Conservation (phyloP, 2,797 vertebrate species). For the Iguana delicatissima region DNA sequence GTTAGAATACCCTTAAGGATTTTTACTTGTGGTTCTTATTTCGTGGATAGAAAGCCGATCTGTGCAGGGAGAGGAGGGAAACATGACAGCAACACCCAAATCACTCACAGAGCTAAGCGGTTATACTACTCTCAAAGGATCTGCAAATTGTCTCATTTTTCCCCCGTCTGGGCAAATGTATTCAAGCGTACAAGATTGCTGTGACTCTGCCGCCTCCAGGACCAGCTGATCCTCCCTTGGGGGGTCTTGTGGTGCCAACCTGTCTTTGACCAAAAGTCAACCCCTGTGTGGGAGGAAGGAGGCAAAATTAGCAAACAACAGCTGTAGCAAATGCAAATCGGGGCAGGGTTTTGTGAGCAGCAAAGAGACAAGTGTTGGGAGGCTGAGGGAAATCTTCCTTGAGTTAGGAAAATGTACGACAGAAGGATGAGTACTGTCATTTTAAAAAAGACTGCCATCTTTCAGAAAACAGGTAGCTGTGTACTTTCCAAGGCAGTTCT, state of each 20-base stretch:
- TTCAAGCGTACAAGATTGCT: slow-evolving; percentile 20
- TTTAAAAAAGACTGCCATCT: background rate
- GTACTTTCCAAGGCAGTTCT: background rate
- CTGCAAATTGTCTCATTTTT: slow-evolving; percentile 62
- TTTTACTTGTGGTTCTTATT: background rate
- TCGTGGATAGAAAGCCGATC: background rate
- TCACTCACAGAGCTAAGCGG: slow-evolving; percentile 51
- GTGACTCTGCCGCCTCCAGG: slow-evolving; percentile 42
- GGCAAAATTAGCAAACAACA: slow-evolving; percentile 14
- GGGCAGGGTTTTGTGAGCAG: background rate
- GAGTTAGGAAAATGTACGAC: background rate
- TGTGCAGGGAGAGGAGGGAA: slow-evolving; percentile 23
- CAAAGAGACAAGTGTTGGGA: background rate
- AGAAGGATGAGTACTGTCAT: background rate
- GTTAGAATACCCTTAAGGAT: background rate
- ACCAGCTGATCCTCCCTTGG: slow-evolving; percentile 40
- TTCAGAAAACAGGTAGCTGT: background rate
- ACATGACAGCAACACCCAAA: slow-evolving; percentile 16
- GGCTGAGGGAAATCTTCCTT: background rate
- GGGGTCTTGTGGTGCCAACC: slow-evolving; percentile 27
- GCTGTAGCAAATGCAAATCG: background rate
- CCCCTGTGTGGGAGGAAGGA: slow-evolving; percentile 21
- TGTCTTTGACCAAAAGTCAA: slow-evolving; percentile 42
- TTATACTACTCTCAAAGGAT: slow-evolving; percentile 46
- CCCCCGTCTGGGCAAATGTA: slow-evolving; percentile 43